Base-by-base conservation (phyloP, 2,888 invertebrate species). In the Drosophila leonis region DNA sequence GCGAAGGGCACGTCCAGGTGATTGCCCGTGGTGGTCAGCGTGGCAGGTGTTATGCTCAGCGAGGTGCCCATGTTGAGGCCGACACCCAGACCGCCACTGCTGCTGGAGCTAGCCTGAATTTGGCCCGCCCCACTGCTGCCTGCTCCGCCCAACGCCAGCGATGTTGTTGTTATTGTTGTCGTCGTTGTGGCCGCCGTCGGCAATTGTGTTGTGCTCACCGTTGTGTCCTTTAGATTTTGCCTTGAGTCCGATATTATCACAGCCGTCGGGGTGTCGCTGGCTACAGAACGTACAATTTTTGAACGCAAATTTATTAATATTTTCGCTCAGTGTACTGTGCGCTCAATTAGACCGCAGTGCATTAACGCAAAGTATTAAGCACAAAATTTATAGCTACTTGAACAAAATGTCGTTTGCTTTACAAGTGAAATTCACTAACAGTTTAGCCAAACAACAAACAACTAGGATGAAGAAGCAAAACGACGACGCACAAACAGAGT, bases 1-100 rank as follows among this genome's bases (percentile, higher is more conserved):
- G 95, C 94, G 87, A 96, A 95, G 9, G 97, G 97, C 65, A 97
- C 95, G 80, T 97, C 95, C 81, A 97, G 94, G 91, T 97, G 97
- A 92, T 97, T 97, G 65, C 96, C 96, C 24, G 95, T 95, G 29
- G 94, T 93, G 64, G 94, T 92, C 85, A 92, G 91, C 0, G 83
- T 68, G 31, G 90, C 87, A 4, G 90, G 78, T 7, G 80, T 83
- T 9, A 90, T 61, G 62, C 83, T 87, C 35, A 87, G 70, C 49
- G 82, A 83, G 29, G 87, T 75, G 74, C 85, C 82, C 71, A 78
- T 59, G 48, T 83, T 75, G 35, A 87, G 81, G 52, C 88, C 82
- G 41, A 78, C 54, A 6, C 87, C 90, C 0, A 86, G 76, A 2
- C 85, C 79, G 0, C 77, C 79, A 0, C 81, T 64, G 66, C 80